Evolutionary conservation across 2,797 vertebrate genomes (phyloP).

Genomic region (Chelmon rostratus): DNA sequence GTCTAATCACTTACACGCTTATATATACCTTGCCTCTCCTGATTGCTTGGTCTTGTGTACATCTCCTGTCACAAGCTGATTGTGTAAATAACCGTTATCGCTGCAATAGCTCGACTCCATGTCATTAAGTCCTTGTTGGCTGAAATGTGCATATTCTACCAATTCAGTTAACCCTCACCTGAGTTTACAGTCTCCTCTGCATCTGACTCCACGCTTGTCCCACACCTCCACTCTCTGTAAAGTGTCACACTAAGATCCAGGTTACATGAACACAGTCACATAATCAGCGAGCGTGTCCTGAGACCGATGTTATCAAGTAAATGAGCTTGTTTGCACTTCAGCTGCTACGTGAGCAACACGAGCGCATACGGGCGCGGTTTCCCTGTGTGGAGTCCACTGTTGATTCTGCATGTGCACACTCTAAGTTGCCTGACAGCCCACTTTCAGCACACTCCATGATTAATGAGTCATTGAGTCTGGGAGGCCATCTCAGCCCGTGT

Average conservation of each 20-base stretch:
- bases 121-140: background rate
- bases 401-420: conserved; percentile 60
- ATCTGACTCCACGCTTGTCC: background rate
- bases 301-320: conserved; percentile 15
- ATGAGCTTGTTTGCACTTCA: conserved; percentile 55
- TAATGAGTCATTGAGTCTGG: conserved; percentile 72
- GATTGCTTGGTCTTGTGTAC: no score
- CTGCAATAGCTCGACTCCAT: background rate
- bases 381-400: conserved; percentile 41
- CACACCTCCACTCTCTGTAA: background rate
- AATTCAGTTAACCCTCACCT: background rate
- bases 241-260: background rate
- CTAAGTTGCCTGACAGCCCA: conserved; percentile 55
- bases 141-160: background rate
- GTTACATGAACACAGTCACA: background rate
- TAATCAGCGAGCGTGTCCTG: conserved; percentile 20
- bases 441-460: conserved; percentile 61
- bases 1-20: background rate
- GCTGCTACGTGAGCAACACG: conserved; percentile 29
- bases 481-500: conserved; percentile 47
- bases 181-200: background rate
- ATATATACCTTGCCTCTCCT: background rate
- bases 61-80: background rate
- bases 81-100: background rate
- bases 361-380: conserved; percentile 18